Evolutionary conservation across 1,140 invertebrate species (phyloP), one percentile per base, ranked within the genome.

Genomic region (Bombus breviceps): DNA sequence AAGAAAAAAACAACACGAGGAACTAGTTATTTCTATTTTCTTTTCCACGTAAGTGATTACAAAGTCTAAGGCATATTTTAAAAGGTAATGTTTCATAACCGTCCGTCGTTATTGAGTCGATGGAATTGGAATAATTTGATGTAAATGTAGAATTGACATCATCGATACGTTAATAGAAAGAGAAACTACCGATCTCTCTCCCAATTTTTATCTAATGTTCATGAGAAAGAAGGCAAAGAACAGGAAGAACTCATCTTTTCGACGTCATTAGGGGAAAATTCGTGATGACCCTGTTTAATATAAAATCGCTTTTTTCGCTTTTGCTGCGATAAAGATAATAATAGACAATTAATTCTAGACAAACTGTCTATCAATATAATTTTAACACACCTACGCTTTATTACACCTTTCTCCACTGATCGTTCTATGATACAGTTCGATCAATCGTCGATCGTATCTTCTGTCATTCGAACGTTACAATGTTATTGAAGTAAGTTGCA

Each of bases 121-220:
- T 22, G 22, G 47, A 53, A 53, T 53, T 53, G 22, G 47, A 53
- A 53, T 53, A 53, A 68, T 68, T 64, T 34, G n/a, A 68, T 18
- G 5, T 22, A 68, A 68, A 68, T 68, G 32, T 18, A 68, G 32
- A 8, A 68, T 37, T 59, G 64, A 83, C 71, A 78, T 59, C 81
- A 39, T 37, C 28, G 37, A 69, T 41, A 59, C 22, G 28, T 6
- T 6, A 32, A 47, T 25, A 53, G 62, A 37, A 83, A 68, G 28
- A 64, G 62, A 43, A 18, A 18, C 5, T 22, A 53, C 18, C 47
- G 1, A 34, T 57, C 25, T 28, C 59, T 10, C 3, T 6, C 28
- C 4, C 34, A 41, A 83, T 83, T n/a, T 39, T 76, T 69, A 43
- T 83, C 59, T 83, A 83, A 77, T 69, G 74, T 43, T 77, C 81